A percentile compares a stretch with the other conserved stretches of the same genome.
Conservation (phyloP, 2,888 invertebrate genomes). For the Cosmopolites sordidus region DNA sequence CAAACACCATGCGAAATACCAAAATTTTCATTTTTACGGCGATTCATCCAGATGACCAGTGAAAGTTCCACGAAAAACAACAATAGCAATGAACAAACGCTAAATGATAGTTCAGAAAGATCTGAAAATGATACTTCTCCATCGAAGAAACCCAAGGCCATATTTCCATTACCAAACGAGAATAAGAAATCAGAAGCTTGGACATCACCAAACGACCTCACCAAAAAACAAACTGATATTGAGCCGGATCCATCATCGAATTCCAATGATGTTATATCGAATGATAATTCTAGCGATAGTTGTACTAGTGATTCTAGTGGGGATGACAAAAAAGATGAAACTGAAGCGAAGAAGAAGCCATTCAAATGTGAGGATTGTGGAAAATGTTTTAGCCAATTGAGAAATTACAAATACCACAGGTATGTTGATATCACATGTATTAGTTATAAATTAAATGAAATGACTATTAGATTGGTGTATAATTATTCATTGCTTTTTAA, state of each 20-base stretch:
- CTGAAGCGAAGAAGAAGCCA: constrained; percentile 46
- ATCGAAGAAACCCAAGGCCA: no score
- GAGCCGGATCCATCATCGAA: constrained; percentile 3
- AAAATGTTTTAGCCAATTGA: constrained; percentile 75
- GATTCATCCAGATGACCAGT: neutral
- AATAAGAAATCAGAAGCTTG: no score
- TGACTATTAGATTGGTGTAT: no score
- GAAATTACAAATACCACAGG: constrained; percentile 79
- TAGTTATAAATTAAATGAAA: no score
- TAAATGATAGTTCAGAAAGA: no score
- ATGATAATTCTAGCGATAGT: constrained; percentile 13
- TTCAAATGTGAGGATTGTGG: constrained; percentile 74
- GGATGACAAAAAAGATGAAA: constrained; percentile 21
- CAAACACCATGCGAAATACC: neutral
- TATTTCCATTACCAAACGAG: no score
- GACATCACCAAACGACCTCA: no score
- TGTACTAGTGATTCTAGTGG: constrained; percentile 17
- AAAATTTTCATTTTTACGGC: neutral
- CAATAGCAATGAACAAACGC: no score
- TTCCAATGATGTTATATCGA: constrained; percentile 10
- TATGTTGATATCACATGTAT: no score
- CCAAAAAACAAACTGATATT: neutral
- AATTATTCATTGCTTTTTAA: no score
- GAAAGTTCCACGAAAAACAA: neutral
- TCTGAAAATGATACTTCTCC: no score